These are phyloP conservation scores for Phoebastria nigripes DNA, from an alignment of 2,797 vertebrate genomes.

Conservation along the genomic window DNA sequence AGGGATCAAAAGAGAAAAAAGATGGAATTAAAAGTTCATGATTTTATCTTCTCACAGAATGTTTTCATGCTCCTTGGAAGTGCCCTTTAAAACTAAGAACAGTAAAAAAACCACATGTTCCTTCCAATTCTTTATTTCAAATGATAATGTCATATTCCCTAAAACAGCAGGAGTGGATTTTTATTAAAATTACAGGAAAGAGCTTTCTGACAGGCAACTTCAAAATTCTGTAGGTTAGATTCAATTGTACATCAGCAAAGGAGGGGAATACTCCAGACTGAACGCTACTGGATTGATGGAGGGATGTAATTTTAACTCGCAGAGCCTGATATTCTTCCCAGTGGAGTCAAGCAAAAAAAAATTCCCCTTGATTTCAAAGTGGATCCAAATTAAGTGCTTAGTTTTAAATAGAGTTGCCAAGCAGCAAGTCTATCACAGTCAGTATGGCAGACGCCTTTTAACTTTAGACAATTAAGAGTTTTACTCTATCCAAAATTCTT, in stretches of 20 bases:
- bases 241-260: neutral
- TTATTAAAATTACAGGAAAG: neutral
- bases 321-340: neutral
- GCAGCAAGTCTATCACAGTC: neutral
- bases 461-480: neutral
- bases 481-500: neutral
- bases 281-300: neutral
- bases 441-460: neutral
- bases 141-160: neutral
- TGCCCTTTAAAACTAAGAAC: neutral
- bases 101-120: neutral
- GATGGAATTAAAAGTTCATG: neutral
- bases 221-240: neutral
- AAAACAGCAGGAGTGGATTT: neutral
- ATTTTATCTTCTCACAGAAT: neutral
- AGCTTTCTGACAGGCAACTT: neutral
- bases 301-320: neutral
- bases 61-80: neutral
- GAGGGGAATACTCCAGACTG: neutral
- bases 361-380: neutral
- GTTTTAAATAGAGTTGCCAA: neutral
- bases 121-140: neutral
- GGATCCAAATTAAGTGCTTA: neutral
- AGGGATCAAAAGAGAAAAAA: neutral
- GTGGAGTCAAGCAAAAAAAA: neutral